A percentile compares a stretch with the other conserved stretches of the same genome.
Evolutionary conservation across 2,888 invertebrate genomes (phyloP).

Genomic region (Callinectes sapidus): DNA sequence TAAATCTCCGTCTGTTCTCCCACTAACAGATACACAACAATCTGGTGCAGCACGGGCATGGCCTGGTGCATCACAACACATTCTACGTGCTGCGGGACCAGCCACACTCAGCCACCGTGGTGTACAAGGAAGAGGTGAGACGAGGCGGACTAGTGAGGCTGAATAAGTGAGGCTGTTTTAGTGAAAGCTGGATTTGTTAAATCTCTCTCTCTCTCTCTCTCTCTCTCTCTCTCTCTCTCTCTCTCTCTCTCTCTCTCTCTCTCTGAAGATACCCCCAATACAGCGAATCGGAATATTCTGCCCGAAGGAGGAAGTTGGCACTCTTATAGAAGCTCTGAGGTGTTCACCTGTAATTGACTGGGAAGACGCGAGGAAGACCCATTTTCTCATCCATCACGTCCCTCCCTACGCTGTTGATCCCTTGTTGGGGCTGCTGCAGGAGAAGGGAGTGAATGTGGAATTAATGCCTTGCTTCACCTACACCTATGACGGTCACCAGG

Average conservation of each 20-base stretch:
- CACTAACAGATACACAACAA: slow-evolving; percentile 24
- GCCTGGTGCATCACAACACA: not conserved
- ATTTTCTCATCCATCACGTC: not conserved
- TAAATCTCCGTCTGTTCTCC: not conserved
- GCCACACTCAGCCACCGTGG: not conserved
- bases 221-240: slow-evolving; percentile 1
- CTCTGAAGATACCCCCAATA: not conserved
- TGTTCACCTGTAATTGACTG: not conserved
- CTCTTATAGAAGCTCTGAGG: not conserved
- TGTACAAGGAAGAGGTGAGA: too few species aligned
- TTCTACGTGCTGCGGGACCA: not conserved
- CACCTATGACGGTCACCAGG: not conserved
- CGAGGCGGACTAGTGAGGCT: too few species aligned
- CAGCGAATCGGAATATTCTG: slow-evolving; percentile 6
- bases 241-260: slow-evolving; percentile 8
- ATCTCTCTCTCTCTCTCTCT: not conserved
- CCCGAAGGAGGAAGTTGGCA: not conserved
- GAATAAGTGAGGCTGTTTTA: too few species aligned
- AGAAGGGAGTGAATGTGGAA: not conserved
- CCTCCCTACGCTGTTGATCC: not conserved
- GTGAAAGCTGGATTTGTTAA: too few species aligned
- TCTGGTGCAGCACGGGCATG: not conserved
- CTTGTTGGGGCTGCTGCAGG: not conserved
- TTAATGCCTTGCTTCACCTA: not conserved
- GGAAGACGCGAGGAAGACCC: not conserved